These are phyloP conservation scores for Choloepus hoffmanni DNA, from an alignment of 2,113 vertebrate species.

Conservation along the genomic window DNA sequence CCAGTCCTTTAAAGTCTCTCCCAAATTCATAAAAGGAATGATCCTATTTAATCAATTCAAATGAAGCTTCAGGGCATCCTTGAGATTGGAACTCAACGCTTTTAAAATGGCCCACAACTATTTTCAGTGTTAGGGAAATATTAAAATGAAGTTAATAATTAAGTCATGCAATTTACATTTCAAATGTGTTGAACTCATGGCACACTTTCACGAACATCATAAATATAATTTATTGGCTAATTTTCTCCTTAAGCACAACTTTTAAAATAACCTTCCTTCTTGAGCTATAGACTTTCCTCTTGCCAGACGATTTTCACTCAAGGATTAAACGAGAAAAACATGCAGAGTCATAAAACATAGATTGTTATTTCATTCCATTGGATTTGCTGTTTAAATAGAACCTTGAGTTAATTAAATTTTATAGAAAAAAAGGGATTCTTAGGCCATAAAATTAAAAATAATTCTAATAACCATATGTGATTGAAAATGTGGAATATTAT, in stretches of 20 bases:
- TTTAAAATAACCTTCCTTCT: conserved; percentile 77
- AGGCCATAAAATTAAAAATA: conserved; percentile 79
- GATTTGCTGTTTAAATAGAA: conserved; percentile 74
- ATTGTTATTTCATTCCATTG: conserved; percentile 75
- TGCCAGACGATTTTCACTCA: conserved; percentile 76
- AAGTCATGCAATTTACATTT: conserved; percentile 77
- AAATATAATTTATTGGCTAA: conserved; percentile 78
- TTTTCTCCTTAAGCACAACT: conserved; percentile 81
- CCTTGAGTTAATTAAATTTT: conserved; percentile 81
- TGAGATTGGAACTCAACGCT: not conserved
- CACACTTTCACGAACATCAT: conserved; percentile 74
- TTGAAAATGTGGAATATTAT: conserved; percentile 52
- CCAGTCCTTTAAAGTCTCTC: not conserved
- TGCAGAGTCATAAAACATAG: conserved; percentile 70
- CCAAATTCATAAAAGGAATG: conserved; percentile 15
- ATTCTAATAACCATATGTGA: conserved; percentile 70
- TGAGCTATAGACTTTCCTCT: conserved; percentile 69
- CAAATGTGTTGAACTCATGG: conserved; percentile 66
- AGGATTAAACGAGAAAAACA: conserved; percentile 80
- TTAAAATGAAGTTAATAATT: conserved; percentile 81
- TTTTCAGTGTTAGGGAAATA: conserved; percentile 70
- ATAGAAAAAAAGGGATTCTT: conserved; percentile 74
- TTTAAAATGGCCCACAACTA: conserved; percentile 66
- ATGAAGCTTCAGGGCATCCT: conserved; percentile 25
- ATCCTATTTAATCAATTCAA: conserved; percentile 56